Conservation (phyloP, 2,797 vertebrate species). For the Scleropages formosus region DNA sequence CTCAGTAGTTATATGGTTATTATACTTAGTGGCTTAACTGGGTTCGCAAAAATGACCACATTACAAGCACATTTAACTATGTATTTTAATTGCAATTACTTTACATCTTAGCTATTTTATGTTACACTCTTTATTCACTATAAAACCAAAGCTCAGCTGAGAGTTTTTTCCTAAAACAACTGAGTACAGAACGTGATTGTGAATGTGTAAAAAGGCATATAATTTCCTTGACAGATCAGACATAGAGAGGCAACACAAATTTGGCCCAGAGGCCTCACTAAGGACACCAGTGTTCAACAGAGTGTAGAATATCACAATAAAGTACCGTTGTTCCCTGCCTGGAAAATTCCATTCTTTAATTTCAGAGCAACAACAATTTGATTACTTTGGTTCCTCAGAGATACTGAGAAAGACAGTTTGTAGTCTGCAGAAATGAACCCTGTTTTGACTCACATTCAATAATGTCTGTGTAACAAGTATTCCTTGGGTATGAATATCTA, state of each 20-base stretch:
- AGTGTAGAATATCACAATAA: slow-evolving; percentile 19
- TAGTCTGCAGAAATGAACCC: slow-evolving; percentile 11
- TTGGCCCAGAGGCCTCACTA: not conserved
- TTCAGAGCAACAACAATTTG: slow-evolving; percentile 3
- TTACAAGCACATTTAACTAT: not conserved
- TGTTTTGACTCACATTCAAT: not conserved
- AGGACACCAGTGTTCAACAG: not conserved
- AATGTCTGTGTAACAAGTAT: not conserved
- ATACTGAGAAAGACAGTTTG: not conserved
- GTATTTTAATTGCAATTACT: not conserved
- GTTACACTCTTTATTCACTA: not conserved
- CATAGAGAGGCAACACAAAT: not conserved
- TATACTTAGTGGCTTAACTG: not conserved
- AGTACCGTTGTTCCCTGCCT: not conserved
- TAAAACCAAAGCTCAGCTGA: not conserved
- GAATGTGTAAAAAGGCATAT: slow-evolving; percentile 6
- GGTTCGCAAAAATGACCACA: not conserved
- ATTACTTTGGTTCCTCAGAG: slow-evolving; percentile 8
- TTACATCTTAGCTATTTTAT: not conserved
- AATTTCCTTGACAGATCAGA: not conserved
- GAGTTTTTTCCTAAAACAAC: not conserved
- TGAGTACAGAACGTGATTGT: not conserved
- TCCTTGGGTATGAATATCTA: not conserved
- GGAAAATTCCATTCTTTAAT: slow-evolving; percentile 20
- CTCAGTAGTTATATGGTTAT: not conserved